Conservation (phyloP, 2,888 invertebrate genomes). For the Erpobdella octoculata region DNA sequence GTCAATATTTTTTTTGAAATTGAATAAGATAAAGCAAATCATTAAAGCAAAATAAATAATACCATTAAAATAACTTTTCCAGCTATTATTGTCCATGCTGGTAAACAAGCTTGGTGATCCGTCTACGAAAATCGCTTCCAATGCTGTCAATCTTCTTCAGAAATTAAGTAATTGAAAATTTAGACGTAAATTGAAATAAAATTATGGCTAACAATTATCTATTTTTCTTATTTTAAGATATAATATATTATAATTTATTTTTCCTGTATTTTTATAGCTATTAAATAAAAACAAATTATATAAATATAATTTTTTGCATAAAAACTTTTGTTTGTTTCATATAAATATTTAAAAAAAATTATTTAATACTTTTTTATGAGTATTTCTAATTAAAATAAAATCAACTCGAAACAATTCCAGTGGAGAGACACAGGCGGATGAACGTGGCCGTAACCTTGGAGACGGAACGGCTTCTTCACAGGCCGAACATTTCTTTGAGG, state of each 20-base stretch:
- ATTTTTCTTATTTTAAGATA: too few species aligned
- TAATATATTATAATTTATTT: too few species aligned
- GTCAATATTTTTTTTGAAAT: too few species aligned
- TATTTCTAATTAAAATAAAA: not conserved
- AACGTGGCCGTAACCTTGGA: conserved; percentile 76
- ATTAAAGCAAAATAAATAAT: too few species aligned
- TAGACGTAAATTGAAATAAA: not conserved
- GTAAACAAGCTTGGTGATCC: conserved; percentile 96
- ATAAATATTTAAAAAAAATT: not conserved
- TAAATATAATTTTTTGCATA: not conserved
- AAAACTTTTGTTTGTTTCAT: not conserved
- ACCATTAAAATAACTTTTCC: too few species aligned
- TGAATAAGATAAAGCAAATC: too few species aligned
- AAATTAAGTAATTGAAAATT: conserved; percentile 57
- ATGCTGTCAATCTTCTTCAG: conserved; percentile 74
- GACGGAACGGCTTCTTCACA: conserved; percentile 73
- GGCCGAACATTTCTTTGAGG: conserved; percentile 72
- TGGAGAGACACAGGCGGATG: conserved; percentile 82
- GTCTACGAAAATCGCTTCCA: conserved; percentile 74
- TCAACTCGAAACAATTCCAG: conserved; percentile 39
- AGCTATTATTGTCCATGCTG: conserved; percentile 64
- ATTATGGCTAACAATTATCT: too few species aligned
- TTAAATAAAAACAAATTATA: not conserved
- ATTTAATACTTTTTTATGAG: not conserved
- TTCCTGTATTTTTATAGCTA: not conserved